Evolutionary conservation across 1,140 invertebrate species (phyloP), one percentile per base, ranked within the genome.

Genomic region (Lethocerus indicus): DNA sequence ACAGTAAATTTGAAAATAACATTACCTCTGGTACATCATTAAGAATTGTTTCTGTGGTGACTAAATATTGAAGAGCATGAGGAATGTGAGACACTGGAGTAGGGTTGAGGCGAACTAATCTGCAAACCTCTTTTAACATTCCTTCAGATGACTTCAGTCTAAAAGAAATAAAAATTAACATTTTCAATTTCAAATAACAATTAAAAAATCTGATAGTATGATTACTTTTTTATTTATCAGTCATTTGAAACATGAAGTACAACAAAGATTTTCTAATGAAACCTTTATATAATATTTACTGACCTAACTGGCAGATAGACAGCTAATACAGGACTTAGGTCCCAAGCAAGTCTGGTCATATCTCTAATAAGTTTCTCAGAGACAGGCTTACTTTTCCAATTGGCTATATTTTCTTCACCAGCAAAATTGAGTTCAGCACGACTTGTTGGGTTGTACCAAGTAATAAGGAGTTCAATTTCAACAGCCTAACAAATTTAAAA

Each of bases 371-470:
- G 75, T 54, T 83, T 81, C 46, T 90, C 83, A 3, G 79, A 83
- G 58, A 82, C 77, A 0, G 78, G 74, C 58, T 89, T 86, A 1
- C 76, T 72, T 12, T 84, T 74, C 87, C 87, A 91, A 18, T 83
- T 78, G 0, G 78, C 75, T 46, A 96, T 83, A 47, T 80, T 84
- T 50, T 87, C 81, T 65, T 96, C 87, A 21, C 83, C 86, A 46
- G 72, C 64, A 16, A 67, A 57, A 50, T 60, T 40, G 12, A 91
- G 67, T 59, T 96, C 88, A 3, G 77, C 68, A 4, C 78, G 61
- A 42, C 75, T 67, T 51, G 88, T 78, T 0, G 94, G 93, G 71
- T 98, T 96, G 60, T 91, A 79, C 92, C 93, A 98, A 0, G 88
- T 91, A 46, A 89, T 74, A 21, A 98, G 71, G 58, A 93, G 83